Evolutionary conservation across 64 coral and sea anemone genomes (phyloP).

Genomic region (Montipora cactus): DNA sequence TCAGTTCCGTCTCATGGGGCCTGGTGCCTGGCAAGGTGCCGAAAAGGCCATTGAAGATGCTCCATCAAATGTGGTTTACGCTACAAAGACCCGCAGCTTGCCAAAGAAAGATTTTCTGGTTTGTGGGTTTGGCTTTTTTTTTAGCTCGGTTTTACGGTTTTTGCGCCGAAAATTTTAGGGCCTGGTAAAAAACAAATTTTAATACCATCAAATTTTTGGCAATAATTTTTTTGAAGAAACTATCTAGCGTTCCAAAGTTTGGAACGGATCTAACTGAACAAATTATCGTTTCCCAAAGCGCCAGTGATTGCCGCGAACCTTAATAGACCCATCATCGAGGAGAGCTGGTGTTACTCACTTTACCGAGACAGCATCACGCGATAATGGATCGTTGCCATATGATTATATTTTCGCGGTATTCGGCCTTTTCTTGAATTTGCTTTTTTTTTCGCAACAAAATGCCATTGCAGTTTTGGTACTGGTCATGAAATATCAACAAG

Average conservation of each 20-base stretch:
- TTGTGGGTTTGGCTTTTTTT: too few species aligned
- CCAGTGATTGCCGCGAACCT: background rate
- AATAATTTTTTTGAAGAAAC: background rate
- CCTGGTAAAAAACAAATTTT: too few species aligned
- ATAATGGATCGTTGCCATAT: background rate
- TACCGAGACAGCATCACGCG: background rate
- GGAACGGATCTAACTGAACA: background rate
- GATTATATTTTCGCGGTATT: background rate
- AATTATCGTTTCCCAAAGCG: background rate
- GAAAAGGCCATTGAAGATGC: too few species aligned
- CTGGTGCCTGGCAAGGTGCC: too few species aligned
- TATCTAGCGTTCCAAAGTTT: background rate
- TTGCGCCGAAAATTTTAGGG: too few species aligned
- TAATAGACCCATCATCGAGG: background rate
- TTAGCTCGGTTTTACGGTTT: too few species aligned
- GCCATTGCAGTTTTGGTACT: conserved; percentile 12
- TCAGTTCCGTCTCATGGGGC: too few species aligned
- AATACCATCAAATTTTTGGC: background rate
- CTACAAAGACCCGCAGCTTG: too few species aligned
- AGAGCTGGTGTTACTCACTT: background rate
- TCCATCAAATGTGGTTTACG: too few species aligned
- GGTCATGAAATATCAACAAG: background rate
- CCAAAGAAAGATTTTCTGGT: too few species aligned
- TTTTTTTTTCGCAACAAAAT: background rate
- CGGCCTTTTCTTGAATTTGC: background rate